phyloP scores from a whole-genome alignment of 2,113 vertebrate species.

The Varanus komodoensis region DNA sequence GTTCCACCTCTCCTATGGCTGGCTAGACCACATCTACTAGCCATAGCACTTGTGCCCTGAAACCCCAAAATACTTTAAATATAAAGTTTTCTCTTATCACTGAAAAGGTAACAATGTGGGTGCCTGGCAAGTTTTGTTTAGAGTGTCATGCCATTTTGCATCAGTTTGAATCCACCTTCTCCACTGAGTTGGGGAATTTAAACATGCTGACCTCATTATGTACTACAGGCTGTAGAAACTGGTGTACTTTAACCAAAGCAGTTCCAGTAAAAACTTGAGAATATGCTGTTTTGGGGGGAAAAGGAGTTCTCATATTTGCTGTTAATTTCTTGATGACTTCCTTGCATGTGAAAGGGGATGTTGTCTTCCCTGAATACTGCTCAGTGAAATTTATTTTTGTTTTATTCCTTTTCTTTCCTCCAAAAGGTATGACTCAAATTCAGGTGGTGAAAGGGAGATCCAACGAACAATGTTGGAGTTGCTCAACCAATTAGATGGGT shows the following conservation, averaged over 20 bases:
- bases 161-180: not conserved
- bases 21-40: too few relatives aligned
- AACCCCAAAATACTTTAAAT: too few relatives aligned
- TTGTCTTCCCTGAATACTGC: not conserved
- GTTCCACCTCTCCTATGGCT: too few relatives aligned
- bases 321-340: not conserved
- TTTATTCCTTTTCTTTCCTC: not conserved
- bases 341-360: not conserved
- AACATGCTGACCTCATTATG: not conserved
- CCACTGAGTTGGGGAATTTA: not conserved
- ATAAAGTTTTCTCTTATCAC: too few relatives aligned
- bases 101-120: too few relatives aligned
- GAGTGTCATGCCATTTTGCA: not conserved
- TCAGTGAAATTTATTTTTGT: not conserved
- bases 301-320: not conserved
- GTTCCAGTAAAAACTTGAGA: not conserved
- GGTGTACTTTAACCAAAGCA: not conserved
- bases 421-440: slow-evolving; percentile 95
- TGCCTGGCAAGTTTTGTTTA: too few relatives aligned
- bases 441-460: slow-evolving; percentile 95
- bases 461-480: slow-evolving; percentile 98
- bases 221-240: not conserved
- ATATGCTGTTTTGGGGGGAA: not conserved
- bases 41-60: too few relatives aligned
- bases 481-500: slow-evolving; percentile 96